Percentiles rank a stretch among this genome's conserved stretches.
These are phyloP conservation scores for Nemapogon koenigi DNA, from an alignment of 2,888 invertebrate species.

Conservation along the genomic window DNA sequence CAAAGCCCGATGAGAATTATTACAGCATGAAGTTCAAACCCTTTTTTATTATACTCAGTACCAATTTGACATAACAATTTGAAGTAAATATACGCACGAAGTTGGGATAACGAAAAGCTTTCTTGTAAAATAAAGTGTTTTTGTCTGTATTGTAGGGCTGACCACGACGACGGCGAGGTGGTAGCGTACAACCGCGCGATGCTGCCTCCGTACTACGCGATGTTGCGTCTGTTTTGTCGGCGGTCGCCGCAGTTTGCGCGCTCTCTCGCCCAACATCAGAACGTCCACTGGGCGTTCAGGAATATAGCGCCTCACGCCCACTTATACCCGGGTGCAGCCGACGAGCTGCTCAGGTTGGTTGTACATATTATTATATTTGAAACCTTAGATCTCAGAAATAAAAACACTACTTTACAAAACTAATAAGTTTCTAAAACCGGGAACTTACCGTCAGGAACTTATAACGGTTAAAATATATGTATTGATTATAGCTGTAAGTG, in stretches of 20 bases:
- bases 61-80: too few relatives aligned
- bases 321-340: slow-evolving; percentile 90
- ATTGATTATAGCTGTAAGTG: too few relatives aligned
- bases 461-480: too few relatives aligned
- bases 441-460: too few relatives aligned
- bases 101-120: not conserved
- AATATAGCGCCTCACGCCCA: slow-evolving; percentile 96
- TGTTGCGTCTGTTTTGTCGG: slow-evolving; percentile 89
- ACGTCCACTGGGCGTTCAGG: slow-evolving; percentile 96
- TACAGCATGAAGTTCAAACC: too few relatives aligned
- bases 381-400: too few relatives aligned
- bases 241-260: slow-evolving; percentile 86
- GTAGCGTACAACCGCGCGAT: slow-evolving; percentile 92
- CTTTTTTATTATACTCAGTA: too few relatives aligned
- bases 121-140: not conserved
- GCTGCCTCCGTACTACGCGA: slow-evolving; percentile 91
- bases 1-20: too few relatives aligned
- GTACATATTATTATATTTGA: too few relatives aligned
- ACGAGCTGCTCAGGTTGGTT: slow-evolving; percentile 79
- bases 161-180: slow-evolving; percentile 96
- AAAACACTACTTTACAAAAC: too few relatives aligned
- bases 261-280: slow-evolving; percentile 89
- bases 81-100: too few relatives aligned
- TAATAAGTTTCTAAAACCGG: too few relatives aligned
- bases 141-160: slow-evolving; percentile 70